Percentiles rank a stretch among this genome's conserved stretches.
phyloP scores from a whole-genome alignment of 2,113 vertebrate genomes.

The Vulpes vulpes region DNA sequence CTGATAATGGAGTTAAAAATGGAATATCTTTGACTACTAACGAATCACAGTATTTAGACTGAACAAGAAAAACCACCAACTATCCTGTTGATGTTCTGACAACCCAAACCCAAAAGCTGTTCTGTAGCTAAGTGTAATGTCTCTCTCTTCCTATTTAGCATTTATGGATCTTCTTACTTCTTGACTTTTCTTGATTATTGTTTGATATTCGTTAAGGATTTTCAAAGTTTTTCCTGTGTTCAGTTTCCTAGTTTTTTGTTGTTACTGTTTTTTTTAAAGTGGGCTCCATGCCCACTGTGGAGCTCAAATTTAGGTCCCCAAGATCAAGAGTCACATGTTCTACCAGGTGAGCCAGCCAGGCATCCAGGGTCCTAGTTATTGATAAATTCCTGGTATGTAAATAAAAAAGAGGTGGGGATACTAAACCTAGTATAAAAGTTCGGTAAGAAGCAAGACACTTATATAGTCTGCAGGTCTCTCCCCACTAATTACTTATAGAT shows the following conservation, averaged over 20 bases:
- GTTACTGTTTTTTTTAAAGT: not conserved
- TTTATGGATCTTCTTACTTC: not conserved
- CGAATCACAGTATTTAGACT: slow-evolving; percentile 18
- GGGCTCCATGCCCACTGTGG: not conserved
- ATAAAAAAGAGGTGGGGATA: not conserved
- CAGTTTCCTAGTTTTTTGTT: too few species aligned
- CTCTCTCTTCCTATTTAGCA: not conserved
- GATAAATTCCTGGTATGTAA: slow-evolving; percentile 9
- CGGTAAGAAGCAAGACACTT: not conserved
- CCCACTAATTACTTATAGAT: not conserved
- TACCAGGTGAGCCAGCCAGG: not conserved
- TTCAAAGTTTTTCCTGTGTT: not conserved
- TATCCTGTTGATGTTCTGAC: slow-evolving; percentile 43
- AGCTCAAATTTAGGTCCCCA: not conserved
- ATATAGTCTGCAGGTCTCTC: not conserved
- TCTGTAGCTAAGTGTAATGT: not conserved
- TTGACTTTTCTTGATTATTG: not conserved
- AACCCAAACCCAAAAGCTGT: not conserved
- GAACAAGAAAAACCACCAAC: slow-evolving; percentile 58
- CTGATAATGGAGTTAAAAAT: not conserved
- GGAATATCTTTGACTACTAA: not conserved
- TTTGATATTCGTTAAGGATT: not conserved
- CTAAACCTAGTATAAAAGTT: slow-evolving; percentile 3
- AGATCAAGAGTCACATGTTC: not conserved
- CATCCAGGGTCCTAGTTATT: not conserved